A percentile compares a stretch with the other conserved stretches of the same genome.
Evolutionary conservation across 2,888 invertebrate genomes (phyloP).

Genomic region (Caenorhabditis angaria): DNA sequence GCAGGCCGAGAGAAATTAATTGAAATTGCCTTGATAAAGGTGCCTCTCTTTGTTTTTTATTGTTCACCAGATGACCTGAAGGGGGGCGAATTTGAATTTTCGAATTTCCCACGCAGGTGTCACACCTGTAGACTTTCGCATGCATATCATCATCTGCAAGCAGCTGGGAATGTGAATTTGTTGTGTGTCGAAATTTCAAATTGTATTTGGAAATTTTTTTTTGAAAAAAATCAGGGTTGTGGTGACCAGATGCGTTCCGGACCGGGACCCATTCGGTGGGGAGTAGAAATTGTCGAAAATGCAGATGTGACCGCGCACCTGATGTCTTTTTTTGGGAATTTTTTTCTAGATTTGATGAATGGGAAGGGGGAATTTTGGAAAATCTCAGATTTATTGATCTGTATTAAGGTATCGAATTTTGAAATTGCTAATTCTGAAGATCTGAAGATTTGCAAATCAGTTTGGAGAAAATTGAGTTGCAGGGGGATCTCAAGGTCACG

Average conservation of each 20-base stretch:
- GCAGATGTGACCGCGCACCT: not conserved
- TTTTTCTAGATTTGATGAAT: not conserved
- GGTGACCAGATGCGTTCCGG: not conserved
- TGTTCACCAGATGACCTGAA: not conserved
- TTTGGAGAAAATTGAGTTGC: no score
- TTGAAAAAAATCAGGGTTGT: not conserved
- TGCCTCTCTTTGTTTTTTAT: no score
- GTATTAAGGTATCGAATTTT: no score
- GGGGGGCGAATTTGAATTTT: not conserved
- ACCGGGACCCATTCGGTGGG: not conserved
- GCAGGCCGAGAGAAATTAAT: conserved; percentile 25
- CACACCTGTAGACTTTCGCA: conserved; percentile 15
- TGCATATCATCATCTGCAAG: conserved; percentile 34
- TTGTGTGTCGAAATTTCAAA: no score
- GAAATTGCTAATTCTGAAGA: no score
- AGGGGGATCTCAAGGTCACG: no score
- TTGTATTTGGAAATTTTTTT: not conserved
- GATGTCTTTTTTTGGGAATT: not conserved
- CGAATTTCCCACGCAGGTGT: conserved; percentile 22
- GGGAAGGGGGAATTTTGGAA: not conserved
- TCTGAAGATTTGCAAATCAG: no score
- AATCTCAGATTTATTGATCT: not conserved
- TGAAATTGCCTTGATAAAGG: not conserved
- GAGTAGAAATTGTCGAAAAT: no score
- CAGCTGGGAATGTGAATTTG: conserved; percentile 19